Conservation (phyloP, 2,797 vertebrate genomes). For the Gephyroberyx darwinii region DNA sequence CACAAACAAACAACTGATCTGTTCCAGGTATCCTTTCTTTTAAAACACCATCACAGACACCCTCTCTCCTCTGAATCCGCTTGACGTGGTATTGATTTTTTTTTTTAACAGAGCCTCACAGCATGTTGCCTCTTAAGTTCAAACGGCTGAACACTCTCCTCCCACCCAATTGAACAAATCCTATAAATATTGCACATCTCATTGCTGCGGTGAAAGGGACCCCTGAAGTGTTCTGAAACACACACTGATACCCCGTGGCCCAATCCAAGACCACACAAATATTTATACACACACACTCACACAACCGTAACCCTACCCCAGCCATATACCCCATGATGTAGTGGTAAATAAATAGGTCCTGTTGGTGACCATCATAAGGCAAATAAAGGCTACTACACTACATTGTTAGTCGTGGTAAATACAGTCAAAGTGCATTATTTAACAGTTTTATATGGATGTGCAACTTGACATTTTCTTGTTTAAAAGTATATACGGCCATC, state of each 20-base stretch:
- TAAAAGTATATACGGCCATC: no score
- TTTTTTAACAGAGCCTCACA: slow-evolving; percentile 39
- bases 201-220: slow-evolving; percentile 24
- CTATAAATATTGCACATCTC: slow-evolving; percentile 53
- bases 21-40: slow-evolving; percentile 28
- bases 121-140: slow-evolving; percentile 53
- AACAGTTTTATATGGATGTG: no score
- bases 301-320: slow-evolving; percentile 9
- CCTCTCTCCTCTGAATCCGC: slow-evolving; percentile 33
- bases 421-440: no score
- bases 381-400: no score
- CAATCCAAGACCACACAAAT: background rate
- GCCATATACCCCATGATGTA: slow-evolving; percentile 11
- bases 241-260: slow-evolving; percentile 7
- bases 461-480: no score
- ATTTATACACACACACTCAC: background rate
- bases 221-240: slow-evolving; percentile 33
- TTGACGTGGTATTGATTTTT: slow-evolving; percentile 52
- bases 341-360: background rate
- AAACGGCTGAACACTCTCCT: slow-evolving; percentile 46
- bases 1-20: slow-evolving; percentile 1
- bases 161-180: slow-evolving; percentile 60
- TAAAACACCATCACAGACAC: slow-evolving; percentile 25
- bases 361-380: background rate
- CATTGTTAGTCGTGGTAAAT: no score